Base-by-base conservation (phyloP, 1,140 invertebrate genomes). In the Calliphora vicina region DNA sequence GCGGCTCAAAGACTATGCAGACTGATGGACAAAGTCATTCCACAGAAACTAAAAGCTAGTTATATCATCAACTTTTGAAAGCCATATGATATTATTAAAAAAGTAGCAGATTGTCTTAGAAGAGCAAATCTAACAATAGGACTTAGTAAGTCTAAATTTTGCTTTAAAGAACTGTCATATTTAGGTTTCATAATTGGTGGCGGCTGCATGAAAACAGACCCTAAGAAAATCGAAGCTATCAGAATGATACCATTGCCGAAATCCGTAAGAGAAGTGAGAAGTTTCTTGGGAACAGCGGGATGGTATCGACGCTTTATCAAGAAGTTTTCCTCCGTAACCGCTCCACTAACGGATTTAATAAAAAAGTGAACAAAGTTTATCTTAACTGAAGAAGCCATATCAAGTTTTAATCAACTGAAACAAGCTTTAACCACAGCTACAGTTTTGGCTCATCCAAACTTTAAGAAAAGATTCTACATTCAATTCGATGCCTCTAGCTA, bases 1-100 rank as follows among this genome's bases (percentile, higher is more conserved):
- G 91, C 91, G 13, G 86, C 88, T 1, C 89, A 91, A 71, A 90
- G 90, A 0, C 92, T 92, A 84, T 90, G 92, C 83, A 82, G 92
- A 13, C 85, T 91, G 9, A 91, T 93, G 82, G 81, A 86, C 61
- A 78, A 84, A 43, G 83, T 85, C 45, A 85, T 86, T 43, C 81
- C 84, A 1, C 42, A 84, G 1, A 84, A 88, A 17, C 85, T 88
- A 20, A 85, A 86, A 17, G 13, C 67, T 93, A 0, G 84, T 93
- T n/a, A 87, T 88, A 35, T 86, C 85, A 5, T 82, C 86, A 8
- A 88, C 84, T 17, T 90, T 90, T 76, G 87, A 92, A 6, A 86
- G 91, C n/a, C 92, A 93, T 83, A 82, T 92, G 0, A 26, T 83
- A n/a, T 82, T 91, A 27, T 61, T 92, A 0, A 23, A 81, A 57